Conservation (phyloP, 2,888 invertebrate genomes). For the Troides oblongomaculatus region DNA sequence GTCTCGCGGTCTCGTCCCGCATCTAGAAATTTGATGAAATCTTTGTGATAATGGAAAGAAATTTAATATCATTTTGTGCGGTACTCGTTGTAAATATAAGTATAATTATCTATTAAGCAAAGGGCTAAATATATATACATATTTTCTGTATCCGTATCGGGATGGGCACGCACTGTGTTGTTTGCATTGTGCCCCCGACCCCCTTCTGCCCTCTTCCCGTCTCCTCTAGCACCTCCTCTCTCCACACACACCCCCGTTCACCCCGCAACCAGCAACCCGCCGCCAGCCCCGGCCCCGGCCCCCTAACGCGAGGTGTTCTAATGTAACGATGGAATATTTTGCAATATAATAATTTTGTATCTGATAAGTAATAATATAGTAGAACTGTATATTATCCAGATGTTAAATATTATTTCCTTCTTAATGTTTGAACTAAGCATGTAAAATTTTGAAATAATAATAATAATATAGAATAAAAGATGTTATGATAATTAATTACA, state of each 20-base stretch:
- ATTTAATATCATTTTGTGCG: constrained; percentile 67
- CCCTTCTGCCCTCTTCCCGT: constrained; percentile 43
- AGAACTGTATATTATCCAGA: constrained; percentile 78
- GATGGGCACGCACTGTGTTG: constrained; percentile 57
- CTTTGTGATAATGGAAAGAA: constrained; percentile 73
- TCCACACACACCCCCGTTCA: constrained; percentile 43
- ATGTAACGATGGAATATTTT: constrained; percentile 77
- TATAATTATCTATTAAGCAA: constrained; percentile 60
- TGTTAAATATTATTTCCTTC: constrained; percentile 80
- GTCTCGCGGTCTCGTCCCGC: constrained; percentile 35
- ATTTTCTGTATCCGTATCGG: constrained; percentile 54
- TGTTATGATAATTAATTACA: constrained; percentile 80
- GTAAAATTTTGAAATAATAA: constrained; percentile 79
- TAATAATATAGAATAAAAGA: constrained; percentile 80
- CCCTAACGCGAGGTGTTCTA: constrained; percentile 51
- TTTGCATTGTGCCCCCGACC: constrained; percentile 56
- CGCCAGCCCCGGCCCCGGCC: constrained; percentile 35
- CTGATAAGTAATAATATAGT: constrained; percentile 68
- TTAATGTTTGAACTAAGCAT: constrained; percentile 79
- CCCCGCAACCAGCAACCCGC: constrained; percentile 37
- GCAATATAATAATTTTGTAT: constrained; percentile 68
- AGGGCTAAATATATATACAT: constrained; percentile 37
- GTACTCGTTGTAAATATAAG: constrained; percentile 61
- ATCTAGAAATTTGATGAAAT: constrained; percentile 61
- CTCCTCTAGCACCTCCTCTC: neutral